Evolutionary conservation across 2,113 vertebrate genomes (phyloP).

Genomic region (Leiothrix lutea): DNA sequence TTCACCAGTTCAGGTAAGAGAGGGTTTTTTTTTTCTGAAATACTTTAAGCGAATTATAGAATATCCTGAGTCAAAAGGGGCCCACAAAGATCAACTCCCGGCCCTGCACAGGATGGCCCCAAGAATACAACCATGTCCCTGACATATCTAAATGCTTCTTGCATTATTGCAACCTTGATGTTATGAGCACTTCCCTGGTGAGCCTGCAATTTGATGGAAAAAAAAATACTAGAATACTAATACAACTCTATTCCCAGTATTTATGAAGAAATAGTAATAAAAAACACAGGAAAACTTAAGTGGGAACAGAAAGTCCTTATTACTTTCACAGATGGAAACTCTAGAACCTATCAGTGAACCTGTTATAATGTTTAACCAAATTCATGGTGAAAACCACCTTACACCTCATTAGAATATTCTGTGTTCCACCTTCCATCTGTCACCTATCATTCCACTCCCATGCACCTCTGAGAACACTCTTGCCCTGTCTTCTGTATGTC

Average conservation of each 20-base stretch:
- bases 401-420: background rate
- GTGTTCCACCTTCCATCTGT: background rate
- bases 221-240: background rate
- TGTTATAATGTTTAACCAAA: background rate
- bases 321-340: background rate
- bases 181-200: too few species aligned
- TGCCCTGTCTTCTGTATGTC: accelerated
- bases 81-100: background rate
- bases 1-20: background rate
- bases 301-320: background rate
- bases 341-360: background rate
- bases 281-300: background rate
- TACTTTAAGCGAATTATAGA: background rate
- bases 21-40: background rate
- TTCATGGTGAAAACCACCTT: background rate
- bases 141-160: background rate
- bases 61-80: background rate
- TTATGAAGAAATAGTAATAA: background rate
- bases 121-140: background rate
- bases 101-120: background rate
- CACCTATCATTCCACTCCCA: background rate
- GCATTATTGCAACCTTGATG: background rate
- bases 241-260: background rate
- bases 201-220: background rate
- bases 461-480: background rate